Evolutionary conservation across 1,140 invertebrate species (phyloP), one percentile per base, ranked within the genome.

Genomic region (Drosophila leontia): DNA sequence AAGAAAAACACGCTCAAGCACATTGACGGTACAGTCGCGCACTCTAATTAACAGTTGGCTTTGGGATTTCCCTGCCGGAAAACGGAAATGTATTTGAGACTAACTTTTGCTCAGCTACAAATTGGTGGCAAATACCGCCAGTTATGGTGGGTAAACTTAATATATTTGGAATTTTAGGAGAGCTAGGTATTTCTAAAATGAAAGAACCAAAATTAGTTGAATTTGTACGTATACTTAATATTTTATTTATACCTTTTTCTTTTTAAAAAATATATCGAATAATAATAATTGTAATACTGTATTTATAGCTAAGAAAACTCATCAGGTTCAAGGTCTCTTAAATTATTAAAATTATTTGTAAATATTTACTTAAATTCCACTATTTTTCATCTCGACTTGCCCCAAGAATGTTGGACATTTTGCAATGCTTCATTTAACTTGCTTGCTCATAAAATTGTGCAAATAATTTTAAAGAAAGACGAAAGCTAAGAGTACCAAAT

Each of bases 351-450:
- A 26, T 26, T 6, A 6, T 26, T 26, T 26, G 0, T 26, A 26
- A 6, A 26, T 0, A 26, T 26, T 26, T 26, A 26, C 42, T 12
- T 6, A 45, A 45, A 45, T 37, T 55, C 17, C 17, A 23, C 34
- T 23, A 55, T 12, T 47, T 55, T 47, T 7, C 32, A 42, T 11
- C 8, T 67, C 23, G 35, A 3, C 23, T 78, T 15, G 34, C 26
- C 41, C 39, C 29, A 48, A 57, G 69, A 74, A 60, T 37, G 0
- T 70, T 56, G 19, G 12, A 13, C 23, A 6, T 42, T 44, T 32
- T 82, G 75, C 82, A 78, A 82, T 61, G 82, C 82, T 79, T 77
- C 69, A 77, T 80, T 87, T 69, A 69, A 83, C 62, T 65, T 59
- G 42, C 41, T 68, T 48, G 51, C 55, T 75, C 64, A 68, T 75